These are phyloP conservation scores for Synergus itoensis DNA, from an alignment of 2,888 invertebrate species.

Conservation along the genomic window DNA sequence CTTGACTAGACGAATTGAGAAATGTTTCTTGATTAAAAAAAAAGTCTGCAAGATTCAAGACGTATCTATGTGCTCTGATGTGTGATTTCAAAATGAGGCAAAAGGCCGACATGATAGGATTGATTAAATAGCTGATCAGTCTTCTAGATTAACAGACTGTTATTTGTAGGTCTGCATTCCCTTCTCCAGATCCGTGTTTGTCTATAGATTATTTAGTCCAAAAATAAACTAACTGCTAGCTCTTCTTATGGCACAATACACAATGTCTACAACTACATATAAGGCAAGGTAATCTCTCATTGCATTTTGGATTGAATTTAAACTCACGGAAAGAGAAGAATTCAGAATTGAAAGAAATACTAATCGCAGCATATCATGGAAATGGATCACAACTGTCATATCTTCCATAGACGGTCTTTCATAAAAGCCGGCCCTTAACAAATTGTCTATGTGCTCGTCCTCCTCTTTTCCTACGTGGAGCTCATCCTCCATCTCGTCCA, in stretches of 20 bases:
- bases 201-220: neutral
- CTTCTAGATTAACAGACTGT: neutral
- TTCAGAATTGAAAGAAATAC: conserved; percentile 33
- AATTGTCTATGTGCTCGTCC: conserved; percentile 49
- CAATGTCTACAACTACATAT: neutral
- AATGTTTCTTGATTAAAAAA: neutral
- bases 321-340: conserved; percentile 30
- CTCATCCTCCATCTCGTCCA: conserved; percentile 50
- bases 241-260: neutral
- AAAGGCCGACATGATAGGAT: neutral
- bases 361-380: conserved; percentile 34
- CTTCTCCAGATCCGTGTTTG: neutral
- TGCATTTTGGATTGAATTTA: conserved; percentile 36
- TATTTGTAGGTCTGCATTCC: neutral
- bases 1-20: neutral
- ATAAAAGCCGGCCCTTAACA: conserved; percentile 35
- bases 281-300: conserved; percentile 33
- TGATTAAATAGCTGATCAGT: neutral
- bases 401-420: conserved; percentile 35
- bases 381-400: conserved; percentile 42
- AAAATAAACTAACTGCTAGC: neutral
- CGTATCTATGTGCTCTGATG: neutral
- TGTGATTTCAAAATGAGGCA: conserved; percentile 11
- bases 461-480: conserved; percentile 46
- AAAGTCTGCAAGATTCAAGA: neutral